phyloP scores from a whole-genome alignment of 2,113 vertebrate genomes.

The Halcyon malimbica region DNA sequence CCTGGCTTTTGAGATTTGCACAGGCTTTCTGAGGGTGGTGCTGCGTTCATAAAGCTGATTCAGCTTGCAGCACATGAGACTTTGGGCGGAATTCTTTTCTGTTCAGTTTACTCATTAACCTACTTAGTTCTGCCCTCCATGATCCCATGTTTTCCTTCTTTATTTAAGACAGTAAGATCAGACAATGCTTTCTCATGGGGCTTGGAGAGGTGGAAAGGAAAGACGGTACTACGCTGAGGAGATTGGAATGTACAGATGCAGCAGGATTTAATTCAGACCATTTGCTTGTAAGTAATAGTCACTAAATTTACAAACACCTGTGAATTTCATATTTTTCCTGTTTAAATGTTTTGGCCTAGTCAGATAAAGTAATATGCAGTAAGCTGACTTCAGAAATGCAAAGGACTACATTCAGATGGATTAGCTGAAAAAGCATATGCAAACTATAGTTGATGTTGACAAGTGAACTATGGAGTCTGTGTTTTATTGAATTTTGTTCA shows the following conservation, averaged over 20 bases:
- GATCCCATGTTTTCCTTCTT: neutral
- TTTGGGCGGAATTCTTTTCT: neutral
- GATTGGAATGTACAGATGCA: neutral
- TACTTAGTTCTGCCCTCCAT: neutral
- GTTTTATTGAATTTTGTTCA: slow-evolving; percentile 56
- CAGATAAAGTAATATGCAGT: neutral
- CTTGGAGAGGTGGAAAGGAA: neutral
- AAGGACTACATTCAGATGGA: neutral
- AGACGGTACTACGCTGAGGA: neutral
- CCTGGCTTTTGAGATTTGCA: neutral
- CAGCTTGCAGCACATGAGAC: neutral
- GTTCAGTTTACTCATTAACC: neutral
- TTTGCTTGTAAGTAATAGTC: neutral
- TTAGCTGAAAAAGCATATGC: neutral
- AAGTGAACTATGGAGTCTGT: slow-evolving; percentile 27
- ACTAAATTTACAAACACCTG: neutral
- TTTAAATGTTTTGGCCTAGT: neutral
- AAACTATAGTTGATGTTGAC: slow-evolving; percentile 37
- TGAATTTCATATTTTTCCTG: neutral
- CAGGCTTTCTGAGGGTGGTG: neutral
- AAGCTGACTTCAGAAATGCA: neutral
- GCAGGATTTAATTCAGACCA: neutral
- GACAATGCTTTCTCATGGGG: neutral
- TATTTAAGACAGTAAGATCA: neutral
- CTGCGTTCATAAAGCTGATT: neutral